Evolutionary conservation across 2,797 vertebrate genomes (phyloP), one percentile per base, ranked within the genome.

Genomic region (Fistularia tabacaria): DNA sequence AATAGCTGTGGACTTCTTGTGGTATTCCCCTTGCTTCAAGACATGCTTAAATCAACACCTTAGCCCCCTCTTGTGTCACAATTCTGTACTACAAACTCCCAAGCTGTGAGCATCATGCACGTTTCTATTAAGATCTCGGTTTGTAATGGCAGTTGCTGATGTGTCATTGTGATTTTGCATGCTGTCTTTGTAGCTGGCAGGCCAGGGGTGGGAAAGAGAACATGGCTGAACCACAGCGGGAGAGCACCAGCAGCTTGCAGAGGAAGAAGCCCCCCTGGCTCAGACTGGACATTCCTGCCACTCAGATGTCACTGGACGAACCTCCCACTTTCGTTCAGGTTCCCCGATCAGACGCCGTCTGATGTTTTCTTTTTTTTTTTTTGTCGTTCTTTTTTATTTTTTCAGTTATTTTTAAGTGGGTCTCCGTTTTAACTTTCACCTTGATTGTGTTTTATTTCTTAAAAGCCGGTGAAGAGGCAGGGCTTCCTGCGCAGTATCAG

Each of bases 241-340:
- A 95, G 82, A 96, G 94, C 89, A 93, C 93, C 0, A 99, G 96
- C 91, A 99, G 96, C 79, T 90, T 99, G 71, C 97, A 99, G 88
- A 91, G 93, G 80, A 99, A 98, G 87, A 99, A 99, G 80, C 97
- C 97, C 0, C 95, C 97, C 36, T 98, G 97, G 95, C 89, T 99
- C 46, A 91, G 91, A 73, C 88, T 99, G 85, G 95, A 98, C 87
- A 98, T 99, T 79, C 97, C 96, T 0, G 88, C 86, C 0, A 1
- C 73, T 51, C 75, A 92, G 74, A 79, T 86, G 0, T 84, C 91
- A 0, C 80, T 93, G 3, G 95, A 98, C 1, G 94, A 96, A 77
- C 89, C 90, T 36, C 89, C 90, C 39, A 85, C 86, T 70, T 90
- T 90, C 38, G 88, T 93, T 65, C 95, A 93, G 95, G 96, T 96